Percentiles rank a stretch among this genome's conserved stretches.
phyloP scores from a whole-genome alignment of 2,113 vertebrate species.

The Amblyornis subalaris region DNA sequence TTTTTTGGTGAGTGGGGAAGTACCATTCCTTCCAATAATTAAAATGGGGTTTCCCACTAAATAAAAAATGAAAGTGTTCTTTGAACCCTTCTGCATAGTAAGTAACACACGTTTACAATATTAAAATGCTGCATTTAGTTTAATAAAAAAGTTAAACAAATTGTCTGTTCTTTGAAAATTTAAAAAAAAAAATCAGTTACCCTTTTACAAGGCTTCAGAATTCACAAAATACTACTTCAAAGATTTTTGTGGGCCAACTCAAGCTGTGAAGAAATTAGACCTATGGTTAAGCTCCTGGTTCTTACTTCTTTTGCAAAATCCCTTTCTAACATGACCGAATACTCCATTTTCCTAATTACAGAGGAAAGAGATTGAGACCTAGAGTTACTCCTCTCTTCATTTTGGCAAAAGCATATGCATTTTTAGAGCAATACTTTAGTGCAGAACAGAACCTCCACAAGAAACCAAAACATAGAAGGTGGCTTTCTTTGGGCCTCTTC shows the following conservation, averaged over 20 bases:
- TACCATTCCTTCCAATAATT: not conserved
- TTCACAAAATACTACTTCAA: not conserved
- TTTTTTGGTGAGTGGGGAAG: not conserved
- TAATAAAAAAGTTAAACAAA: not conserved
- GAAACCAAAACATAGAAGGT: not conserved
- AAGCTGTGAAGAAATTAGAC: not conserved
- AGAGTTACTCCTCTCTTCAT: not conserved
- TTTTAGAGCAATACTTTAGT: not conserved
- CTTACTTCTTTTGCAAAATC: not conserved
- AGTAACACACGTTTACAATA: not conserved
- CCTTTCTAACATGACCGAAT: not conserved
- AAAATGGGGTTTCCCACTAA: not conserved
- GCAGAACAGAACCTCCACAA: not conserved
- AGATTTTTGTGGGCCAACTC: not conserved
- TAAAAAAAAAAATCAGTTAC: not conserved
- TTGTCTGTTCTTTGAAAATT: not conserved
- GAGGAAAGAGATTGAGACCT: not conserved
- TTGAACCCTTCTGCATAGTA: not conserved
- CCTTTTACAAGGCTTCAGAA: not conserved
- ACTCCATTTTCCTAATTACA: not conserved
- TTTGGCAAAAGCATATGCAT: not conserved
- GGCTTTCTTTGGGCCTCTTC: not conserved
- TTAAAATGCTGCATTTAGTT: not conserved
- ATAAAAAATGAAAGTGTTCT: not conserved
- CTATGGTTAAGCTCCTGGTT: not conserved